Evolutionary conservation across 2,113 vertebrate genomes (phyloP).

Genomic region (Oreochromis tanganicae): DNA sequence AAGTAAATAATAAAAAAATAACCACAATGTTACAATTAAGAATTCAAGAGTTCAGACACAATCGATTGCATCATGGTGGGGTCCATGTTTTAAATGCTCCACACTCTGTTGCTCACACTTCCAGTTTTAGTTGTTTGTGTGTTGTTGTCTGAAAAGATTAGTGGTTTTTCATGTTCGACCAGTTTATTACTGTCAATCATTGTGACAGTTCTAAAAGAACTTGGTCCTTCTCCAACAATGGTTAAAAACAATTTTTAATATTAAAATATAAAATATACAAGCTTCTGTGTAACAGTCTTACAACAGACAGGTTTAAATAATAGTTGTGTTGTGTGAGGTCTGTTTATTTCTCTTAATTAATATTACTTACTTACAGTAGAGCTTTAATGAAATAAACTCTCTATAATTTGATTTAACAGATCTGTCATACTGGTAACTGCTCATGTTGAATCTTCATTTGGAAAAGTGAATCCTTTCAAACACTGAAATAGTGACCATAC

Average conservation of each 20-base stretch:
- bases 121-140: background rate
- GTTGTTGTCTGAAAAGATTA: background rate
- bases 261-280: background rate
- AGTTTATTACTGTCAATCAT: background rate
- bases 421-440: background rate
- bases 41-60: background rate
- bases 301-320: background rate
- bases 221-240: background rate
- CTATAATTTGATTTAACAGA: background rate
- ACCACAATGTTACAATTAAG: background rate
- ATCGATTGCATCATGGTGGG: background rate
- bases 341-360: slow-evolving; percentile 15
- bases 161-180: background rate
- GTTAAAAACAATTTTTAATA: background rate
- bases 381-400: background rate
- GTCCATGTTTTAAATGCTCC: background rate
- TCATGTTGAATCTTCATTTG: background rate
- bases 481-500: background rate
- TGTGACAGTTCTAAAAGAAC: background rate
- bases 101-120: background rate
- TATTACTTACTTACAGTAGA: background rate
- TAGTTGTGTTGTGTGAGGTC: background rate
- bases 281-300: background rate
- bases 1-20: background rate
- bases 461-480: background rate